Conservation (phyloP, 1,140 invertebrate genomes). For the Parasteatoda tepidariorum region DNA sequence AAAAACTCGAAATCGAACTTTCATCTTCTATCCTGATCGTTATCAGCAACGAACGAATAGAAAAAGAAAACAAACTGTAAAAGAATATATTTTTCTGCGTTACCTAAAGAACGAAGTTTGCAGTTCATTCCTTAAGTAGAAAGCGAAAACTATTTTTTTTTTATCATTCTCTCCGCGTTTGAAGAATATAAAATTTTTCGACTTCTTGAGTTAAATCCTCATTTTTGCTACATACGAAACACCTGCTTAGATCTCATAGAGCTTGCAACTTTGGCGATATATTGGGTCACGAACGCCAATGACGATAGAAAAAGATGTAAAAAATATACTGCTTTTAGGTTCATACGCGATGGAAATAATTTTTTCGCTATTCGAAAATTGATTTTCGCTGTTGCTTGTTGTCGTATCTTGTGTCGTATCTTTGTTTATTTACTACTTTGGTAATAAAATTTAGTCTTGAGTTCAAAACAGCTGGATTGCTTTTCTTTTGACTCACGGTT, state of each 20-base stretch:
- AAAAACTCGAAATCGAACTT: background rate
- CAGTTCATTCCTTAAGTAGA: constrained; percentile 32
- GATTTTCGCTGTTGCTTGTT: constrained; percentile 14
- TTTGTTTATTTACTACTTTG: background rate
- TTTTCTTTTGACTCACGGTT: background rate
- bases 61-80: background rate
- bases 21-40: background rate
- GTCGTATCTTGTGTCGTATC: background rate
- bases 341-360: no score
- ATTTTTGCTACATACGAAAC: constrained; percentile 24
- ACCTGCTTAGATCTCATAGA: constrained; percentile 28
- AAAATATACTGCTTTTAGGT: constrained; percentile 12
- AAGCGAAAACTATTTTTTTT: background rate
- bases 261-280: background rate
- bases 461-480: background rate
- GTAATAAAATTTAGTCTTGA: background rate
- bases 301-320: constrained; percentile 13
- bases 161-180: background rate
- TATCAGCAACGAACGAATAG: background rate
- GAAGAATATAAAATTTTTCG: constrained; percentile 20
- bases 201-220: constrained; percentile 3
- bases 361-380: constrained; percentile 2
- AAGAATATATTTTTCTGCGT: background rate
- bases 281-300: constrained; percentile 24
- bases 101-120: background rate